Base-by-base conservation (phyloP, 2,888 invertebrate genomes). In the Drosophila rellima region DNA sequence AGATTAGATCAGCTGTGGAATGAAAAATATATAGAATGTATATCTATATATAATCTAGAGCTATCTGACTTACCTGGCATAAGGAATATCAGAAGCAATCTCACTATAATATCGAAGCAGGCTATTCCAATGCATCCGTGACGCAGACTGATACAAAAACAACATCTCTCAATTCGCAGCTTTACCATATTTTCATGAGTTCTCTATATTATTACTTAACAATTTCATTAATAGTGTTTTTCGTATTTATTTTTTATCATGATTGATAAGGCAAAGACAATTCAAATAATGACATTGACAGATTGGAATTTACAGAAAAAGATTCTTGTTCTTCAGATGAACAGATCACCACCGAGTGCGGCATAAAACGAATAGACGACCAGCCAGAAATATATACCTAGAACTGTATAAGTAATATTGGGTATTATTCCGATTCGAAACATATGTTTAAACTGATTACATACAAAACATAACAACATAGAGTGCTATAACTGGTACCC, bases 331-430 rank as follows among this genome's bases (percentile, higher is more conserved):
- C 15, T 20, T 70, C 44, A 83, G 44, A 88, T 66, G 17, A 88
- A 79, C 1, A 88, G 61, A n/a, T 66, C 33, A 7, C 89, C 84
- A 0, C 89, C 84, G 3, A 85, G 64, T 1, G 85, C 85, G 15
- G 85, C 89, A 54, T 85, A 85, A 18, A 89, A 82, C n/a, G 84
- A 85, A 65, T 85, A 85, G 50, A 65, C 67, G 39, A 87, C 88
- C 33, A 88, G 44, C 82, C 89, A 89, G 26, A 45, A 73, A 29
- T 85, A 85, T 1, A 68, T 0, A 11, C 61, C 39, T 0, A 73
- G 0, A 11, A 74, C 84, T 84, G 37, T 23, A n/a, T 0, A 39
- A 1, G 0, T 11, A 3, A 42, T 11, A 17, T 51, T 10, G 2
- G 8, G 2, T 3, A 18, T 15, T 13, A 7, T 6, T 3, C 13